Evolutionary conservation across 2,113 vertebrate genomes (phyloP).

Genomic region (Lepus americanus): DNA sequence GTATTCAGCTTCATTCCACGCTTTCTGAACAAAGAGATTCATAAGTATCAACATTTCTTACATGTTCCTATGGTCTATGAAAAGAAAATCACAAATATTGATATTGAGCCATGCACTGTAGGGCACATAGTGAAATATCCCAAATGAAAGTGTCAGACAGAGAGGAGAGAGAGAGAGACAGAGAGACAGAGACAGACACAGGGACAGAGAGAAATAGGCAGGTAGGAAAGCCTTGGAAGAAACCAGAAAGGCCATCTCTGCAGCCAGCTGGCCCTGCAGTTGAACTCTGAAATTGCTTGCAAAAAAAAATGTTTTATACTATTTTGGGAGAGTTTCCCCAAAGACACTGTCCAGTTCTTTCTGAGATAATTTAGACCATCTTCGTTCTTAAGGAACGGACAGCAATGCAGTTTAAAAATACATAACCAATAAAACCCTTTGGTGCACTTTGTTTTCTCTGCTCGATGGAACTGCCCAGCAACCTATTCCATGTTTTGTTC

Average conservation of each 20-base stretch:
- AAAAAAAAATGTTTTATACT: background rate
- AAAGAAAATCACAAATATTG: background rate
- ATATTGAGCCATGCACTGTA: background rate
- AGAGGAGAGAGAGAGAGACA: slow-evolving; percentile 7
- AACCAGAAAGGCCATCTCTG: background rate
- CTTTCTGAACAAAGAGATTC: background rate
- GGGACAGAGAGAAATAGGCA: slow-evolving; percentile 46
- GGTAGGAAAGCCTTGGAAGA: slow-evolving; percentile 56
- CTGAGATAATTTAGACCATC: background rate
- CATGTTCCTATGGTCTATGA: background rate
- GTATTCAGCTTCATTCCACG: background rate
- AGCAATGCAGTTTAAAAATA: slow-evolving; percentile 26
- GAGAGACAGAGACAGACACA: slow-evolving; percentile 18
- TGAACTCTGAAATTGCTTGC: background rate
- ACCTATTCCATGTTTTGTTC: background rate
- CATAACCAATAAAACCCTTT: background rate
- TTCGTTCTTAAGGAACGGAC: slow-evolving; percentile 49
- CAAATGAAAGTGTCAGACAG: background rate
- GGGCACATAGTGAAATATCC: background rate
- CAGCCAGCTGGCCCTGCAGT: background rate
- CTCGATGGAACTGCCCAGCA: background rate
- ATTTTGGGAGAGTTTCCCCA: background rate
- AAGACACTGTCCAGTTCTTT: background rate
- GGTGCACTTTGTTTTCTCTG: background rate
- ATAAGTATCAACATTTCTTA: background rate